Base-by-base conservation (phyloP, 2,797 vertebrate species). In the Zalophus californianus region DNA sequence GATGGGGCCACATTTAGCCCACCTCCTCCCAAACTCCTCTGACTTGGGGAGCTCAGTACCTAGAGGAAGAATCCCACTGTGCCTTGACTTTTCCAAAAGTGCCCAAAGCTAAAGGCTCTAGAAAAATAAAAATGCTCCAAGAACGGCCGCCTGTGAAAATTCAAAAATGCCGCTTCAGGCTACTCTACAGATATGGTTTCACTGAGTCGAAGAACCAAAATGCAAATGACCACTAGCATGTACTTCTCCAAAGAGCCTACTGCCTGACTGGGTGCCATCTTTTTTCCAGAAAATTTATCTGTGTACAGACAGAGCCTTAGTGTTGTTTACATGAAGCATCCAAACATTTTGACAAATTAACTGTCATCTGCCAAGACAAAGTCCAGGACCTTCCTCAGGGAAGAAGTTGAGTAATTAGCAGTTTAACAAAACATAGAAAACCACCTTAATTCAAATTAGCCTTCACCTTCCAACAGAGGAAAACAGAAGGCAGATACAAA, bases 281-380 rank as follows among this genome's bases (percentile, higher is more conserved):
- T 93, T 75, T 80, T 84, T 60, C 13, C 25, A 50, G 50, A 86
- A 94, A 85, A 60, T 82, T 41, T 50, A 75, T 96, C 68, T 95
- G 35, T 54, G 11, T 91, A 56, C 20, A 83, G n/a, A 80, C n/a
- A 89, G 56, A 94, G 14, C 16, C 48, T 95, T 89, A 7, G 44
- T 75, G 75, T 85, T 93, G 48, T 72, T 97, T 91, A 91, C n/a
- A 41, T 8, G 32, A 83, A 93, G 32, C 12, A 84, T 80, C 50
- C 75, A 96, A 91, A 91, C 14, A 78, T 78, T 95, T 85, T 90
- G 80, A 89, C 73, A 95, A 95, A 94, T 87, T 62, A 89, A 66
- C 62, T 77, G 23, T 73, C 68, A 18, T 50, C 41, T 72, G 56
- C 52, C 86, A 94, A 84, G 12, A 44, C 64, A 48, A 93, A 97